phyloP scores from a whole-genome alignment of 1,140 invertebrate species.

The Caenorhabditis inopinata region DNA sequence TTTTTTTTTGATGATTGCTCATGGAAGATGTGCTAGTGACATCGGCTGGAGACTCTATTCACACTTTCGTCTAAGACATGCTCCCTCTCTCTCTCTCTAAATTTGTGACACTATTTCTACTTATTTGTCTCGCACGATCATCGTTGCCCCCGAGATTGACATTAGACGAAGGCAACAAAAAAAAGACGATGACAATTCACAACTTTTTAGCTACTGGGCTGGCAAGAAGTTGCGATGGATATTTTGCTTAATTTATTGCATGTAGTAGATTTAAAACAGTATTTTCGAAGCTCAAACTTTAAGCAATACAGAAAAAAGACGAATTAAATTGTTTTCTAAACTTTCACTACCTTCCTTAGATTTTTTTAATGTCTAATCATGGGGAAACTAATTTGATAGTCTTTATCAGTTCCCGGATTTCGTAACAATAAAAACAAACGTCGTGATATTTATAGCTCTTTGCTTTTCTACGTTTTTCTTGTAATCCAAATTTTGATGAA shows the following conservation, averaged over 20 bases:
- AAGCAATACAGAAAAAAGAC: too few species aligned
- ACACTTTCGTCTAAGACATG: too few species aligned
- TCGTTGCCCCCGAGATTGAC: conserved; percentile 13
- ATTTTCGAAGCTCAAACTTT: too few species aligned
- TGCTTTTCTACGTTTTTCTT: neutral
- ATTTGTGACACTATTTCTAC: neutral
- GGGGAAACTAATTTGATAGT: too few species aligned
- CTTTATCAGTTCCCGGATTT: too few species aligned
- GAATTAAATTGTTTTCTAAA: too few species aligned
- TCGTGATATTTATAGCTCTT: neutral
- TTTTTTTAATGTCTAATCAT: too few species aligned
- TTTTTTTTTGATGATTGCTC: neutral
- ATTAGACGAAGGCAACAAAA: too few species aligned
- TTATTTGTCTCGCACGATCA: neutral
- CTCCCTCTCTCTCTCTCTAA: neutral
- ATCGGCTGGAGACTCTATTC: neutral
- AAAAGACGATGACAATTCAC: conserved; percentile 2
- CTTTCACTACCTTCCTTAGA: too few species aligned
- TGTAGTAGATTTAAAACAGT: too few species aligned
- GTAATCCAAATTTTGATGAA: conserved; percentile 15
- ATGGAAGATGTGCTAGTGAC: conserved; percentile 2
- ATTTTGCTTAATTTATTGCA: too few species aligned
- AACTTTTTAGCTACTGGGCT: neutral
- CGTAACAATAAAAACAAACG: neutral
- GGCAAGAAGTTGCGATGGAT: too few species aligned